A percentile compares a stretch with the other conserved stretches of the same genome.
Evolutionary conservation across 2,888 invertebrate species (phyloP).

Genomic region (Amiota minor): DNA sequence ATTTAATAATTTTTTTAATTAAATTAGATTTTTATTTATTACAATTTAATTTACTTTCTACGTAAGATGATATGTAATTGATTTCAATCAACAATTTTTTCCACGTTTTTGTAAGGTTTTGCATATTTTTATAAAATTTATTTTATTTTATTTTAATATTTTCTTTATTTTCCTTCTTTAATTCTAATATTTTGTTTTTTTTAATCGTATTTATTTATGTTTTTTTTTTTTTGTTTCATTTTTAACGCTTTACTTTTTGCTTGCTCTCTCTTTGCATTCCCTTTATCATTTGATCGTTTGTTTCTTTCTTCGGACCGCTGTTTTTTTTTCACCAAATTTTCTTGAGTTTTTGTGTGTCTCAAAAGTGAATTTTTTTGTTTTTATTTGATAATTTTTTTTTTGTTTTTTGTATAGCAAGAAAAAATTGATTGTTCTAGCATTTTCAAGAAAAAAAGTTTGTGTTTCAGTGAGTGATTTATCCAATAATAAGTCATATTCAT

Average conservation of each 20-base stretch:
- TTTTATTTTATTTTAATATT: constrained; percentile 31
- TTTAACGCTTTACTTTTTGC: not conserved
- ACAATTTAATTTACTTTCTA: constrained; percentile 52
- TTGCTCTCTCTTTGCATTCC: constrained; percentile 1
- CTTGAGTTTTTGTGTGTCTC: not conserved
- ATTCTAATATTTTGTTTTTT: constrained; percentile 37
- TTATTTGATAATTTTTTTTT: constrained; percentile 13
- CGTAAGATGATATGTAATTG: constrained; percentile 71
- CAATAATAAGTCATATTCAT: too few relatives aligned
- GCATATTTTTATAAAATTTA: constrained; percentile 11
- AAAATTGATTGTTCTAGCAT: constrained; percentile 66
- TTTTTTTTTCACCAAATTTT: not conserved
- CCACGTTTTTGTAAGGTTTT: constrained; percentile 1
- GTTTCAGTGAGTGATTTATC: constrained; percentile 21
- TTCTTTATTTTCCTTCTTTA: constrained; percentile 36
- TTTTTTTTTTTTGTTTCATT: not conserved
- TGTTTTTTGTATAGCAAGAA: constrained; percentile 56
- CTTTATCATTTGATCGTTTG: not conserved
- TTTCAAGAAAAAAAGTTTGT: constrained; percentile 56
- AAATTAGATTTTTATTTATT: constrained; percentile 44
- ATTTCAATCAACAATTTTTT: constrained; percentile 46
- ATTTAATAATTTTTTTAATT: constrained; percentile 42
- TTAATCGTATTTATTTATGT: constrained; percentile 18
- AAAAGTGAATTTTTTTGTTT: constrained; percentile 17
- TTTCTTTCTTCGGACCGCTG: not conserved